Base-by-base conservation (phyloP, 2,888 invertebrate species). In the Diadegma fenestrale region DNA sequence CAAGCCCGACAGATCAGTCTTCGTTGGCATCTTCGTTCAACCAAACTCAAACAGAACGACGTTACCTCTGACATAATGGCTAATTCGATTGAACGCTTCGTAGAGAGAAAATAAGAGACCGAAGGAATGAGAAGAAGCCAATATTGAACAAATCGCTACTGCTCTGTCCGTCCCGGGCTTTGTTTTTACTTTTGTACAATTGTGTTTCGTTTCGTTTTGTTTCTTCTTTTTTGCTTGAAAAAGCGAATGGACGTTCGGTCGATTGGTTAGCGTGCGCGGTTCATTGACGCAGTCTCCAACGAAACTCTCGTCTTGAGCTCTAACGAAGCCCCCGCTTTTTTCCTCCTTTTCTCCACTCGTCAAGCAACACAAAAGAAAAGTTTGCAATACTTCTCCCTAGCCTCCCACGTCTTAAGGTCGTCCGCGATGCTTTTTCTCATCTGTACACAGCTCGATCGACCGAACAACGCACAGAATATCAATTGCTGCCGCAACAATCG, bases 21-120 rank as follows among this genome's bases (percentile, higher is more conserved):
- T 78, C 58, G 43, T 17, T 68, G 73, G 26, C 54, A 48, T 79
- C 54, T 41, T 68, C 75, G 79, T 87, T 81, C 85, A 89, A 77
- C 85, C 86, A 87, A 92, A 92, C 89, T 91, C 91, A 92, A 93
- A 93, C 88, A 91, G 89, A 90, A 91, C 89, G 89, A 90, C 90
- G 90, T 91, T 89, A 89, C 88, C 89, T 19, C 48, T 1, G n/a
- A 6, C 33, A 26, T 30, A 30, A 14, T 45, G 87, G 88, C 86
- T 89, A 88, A 91, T 91, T 91, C 90, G 87, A 91, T 91, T 91
- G 90, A 77, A 75, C 72, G 71, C 61, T 51, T 64, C 26, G 48
- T n/a, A n/a, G 71, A 73, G 68, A 30, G 19, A 82, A 68, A 83
- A 37, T 63, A 77, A 26, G 51, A 75, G 41, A 54, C n/a, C 19